Evolutionary conservation across 2,797 vertebrate genomes (phyloP).

Genomic region (Denticeps clupeoides): DNA sequence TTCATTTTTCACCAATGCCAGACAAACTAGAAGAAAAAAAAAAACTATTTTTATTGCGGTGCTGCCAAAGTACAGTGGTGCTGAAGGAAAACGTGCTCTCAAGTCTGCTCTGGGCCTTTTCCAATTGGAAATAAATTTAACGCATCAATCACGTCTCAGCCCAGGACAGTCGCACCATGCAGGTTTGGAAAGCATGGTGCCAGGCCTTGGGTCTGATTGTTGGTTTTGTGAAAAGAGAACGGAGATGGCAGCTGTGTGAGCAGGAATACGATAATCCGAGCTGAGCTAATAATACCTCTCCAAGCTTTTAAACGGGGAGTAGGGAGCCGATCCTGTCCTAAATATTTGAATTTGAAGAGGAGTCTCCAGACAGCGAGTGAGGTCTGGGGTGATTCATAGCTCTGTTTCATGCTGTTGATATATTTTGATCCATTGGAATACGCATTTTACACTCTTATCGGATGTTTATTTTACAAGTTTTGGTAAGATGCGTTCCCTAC

Average conservation of each 20-base stretch:
- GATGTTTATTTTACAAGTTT: no score
- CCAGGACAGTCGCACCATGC: background rate
- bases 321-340: no score
- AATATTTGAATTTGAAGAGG: no score
- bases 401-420: slow-evolving; percentile 8
- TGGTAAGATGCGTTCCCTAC: no score
- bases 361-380: no score
- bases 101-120: no score
- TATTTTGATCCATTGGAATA: slow-evolving; percentile 7
- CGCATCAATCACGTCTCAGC: background rate
- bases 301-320: no score
- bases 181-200: background rate
- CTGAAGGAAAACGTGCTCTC: no score
- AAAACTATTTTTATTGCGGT: no score
- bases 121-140: background rate
- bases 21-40: no score
- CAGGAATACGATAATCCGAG: slow-evolving; percentile 3
- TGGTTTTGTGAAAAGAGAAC: slow-evolving; percentile 3
- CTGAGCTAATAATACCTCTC: slow-evolving; percentile 17
- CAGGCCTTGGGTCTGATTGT: slow-evolving; percentile 5
- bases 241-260: slow-evolving; percentile 14
- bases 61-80: background rate
- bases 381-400: background rate
- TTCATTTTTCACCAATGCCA: no score
- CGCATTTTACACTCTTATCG: no score